phyloP scores from a whole-genome alignment of 2,797 vertebrate genomes.

The Linurgus olivaceus region DNA sequence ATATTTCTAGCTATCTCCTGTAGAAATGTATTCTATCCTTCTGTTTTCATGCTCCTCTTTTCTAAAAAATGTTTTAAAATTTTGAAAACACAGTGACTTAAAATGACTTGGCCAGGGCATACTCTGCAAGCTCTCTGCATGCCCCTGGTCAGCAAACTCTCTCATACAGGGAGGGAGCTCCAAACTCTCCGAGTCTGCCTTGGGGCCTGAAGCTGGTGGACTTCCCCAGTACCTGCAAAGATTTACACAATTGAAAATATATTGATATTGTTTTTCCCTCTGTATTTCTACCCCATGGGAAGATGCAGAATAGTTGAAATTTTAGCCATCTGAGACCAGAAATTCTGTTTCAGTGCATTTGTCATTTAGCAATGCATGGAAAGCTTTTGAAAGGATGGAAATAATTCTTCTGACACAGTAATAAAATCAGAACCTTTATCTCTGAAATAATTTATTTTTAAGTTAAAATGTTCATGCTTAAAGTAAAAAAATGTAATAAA shows the following conservation, averaged over 20 bases:
- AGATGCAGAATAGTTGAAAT: background rate
- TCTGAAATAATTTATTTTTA: background rate
- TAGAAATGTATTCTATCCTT: background rate
- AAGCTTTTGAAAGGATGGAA: background rate
- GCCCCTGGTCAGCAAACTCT: background rate
- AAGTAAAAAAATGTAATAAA: background rate
- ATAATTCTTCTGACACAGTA: background rate
- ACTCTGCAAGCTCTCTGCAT: background rate
- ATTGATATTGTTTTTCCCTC: background rate
- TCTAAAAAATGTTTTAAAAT: background rate
- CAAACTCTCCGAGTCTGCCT: background rate
- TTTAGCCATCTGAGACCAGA: background rate
- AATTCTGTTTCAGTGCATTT: background rate
- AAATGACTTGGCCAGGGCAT: background rate
- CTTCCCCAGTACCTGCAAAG: background rate
- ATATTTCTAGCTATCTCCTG: background rate
- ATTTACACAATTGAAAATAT: background rate
- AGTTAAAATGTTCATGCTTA: background rate
- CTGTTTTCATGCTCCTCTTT: background rate
- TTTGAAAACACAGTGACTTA: background rate
- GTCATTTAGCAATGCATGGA: background rate
- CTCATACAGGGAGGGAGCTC: background rate
- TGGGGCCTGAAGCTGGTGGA: background rate
- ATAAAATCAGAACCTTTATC: background rate
- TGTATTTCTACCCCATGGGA: background rate